Conservation (phyloP, 2,797 vertebrate species). For the Malurus leucopterus region DNA sequence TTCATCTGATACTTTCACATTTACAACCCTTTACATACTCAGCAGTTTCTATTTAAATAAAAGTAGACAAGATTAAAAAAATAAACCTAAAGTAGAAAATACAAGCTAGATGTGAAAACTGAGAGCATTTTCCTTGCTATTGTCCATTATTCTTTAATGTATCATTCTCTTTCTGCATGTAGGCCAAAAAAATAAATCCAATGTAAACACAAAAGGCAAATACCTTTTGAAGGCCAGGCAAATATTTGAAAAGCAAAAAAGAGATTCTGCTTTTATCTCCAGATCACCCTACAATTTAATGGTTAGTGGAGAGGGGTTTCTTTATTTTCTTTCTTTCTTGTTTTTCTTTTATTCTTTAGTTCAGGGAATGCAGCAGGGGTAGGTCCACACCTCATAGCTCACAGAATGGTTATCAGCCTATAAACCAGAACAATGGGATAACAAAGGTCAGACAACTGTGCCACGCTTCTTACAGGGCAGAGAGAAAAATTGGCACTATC, state of each 20-base stretch:
- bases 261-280: slow-evolving; percentile 70
- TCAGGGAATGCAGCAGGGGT: slow-evolving; percentile 57
- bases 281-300: slow-evolving; percentile 65
- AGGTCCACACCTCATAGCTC: slow-evolving; percentile 82
- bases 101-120: slow-evolving; percentile 40
- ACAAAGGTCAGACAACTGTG: slow-evolving; percentile 75
- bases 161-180: slow-evolving; percentile 69
- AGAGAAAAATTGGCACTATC: neutral
- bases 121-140: slow-evolving; percentile 40
- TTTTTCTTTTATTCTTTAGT: slow-evolving; percentile 14
- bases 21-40: slow-evolving; percentile 19
- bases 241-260: slow-evolving; percentile 85
- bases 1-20: slow-evolving; percentile 42
- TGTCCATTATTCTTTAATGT: slow-evolving; percentile 67
- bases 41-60: slow-evolving; percentile 48
- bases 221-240: slow-evolving; percentile 84
- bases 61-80: slow-evolving; percentile 24
- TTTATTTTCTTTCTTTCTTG: neutral
- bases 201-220: slow-evolving; percentile 85
- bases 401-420: slow-evolving; percentile 71
- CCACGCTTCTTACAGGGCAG: neutral
- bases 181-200: slow-evolving; percentile 76
- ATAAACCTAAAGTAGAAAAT: slow-evolving; percentile 13
- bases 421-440: slow-evolving; percentile 80
- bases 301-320: slow-evolving; percentile 19